A percentile compares a stretch with the other conserved stretches of the same genome.
phyloP scores from a whole-genome alignment of 1,140 invertebrate species.

The Apolygus lucorum region DNA sequence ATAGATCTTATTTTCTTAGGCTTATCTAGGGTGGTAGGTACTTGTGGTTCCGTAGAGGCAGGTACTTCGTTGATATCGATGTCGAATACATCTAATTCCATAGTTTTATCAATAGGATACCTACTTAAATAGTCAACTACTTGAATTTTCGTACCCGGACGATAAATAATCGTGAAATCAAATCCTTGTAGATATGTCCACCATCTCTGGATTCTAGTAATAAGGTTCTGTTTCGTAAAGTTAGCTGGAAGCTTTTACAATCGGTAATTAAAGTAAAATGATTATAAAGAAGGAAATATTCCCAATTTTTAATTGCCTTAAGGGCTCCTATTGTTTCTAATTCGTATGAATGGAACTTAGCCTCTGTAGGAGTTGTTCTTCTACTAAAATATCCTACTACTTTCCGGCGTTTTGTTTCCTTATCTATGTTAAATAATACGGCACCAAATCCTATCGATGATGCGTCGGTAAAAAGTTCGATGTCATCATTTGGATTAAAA shows the following conservation, averaged over 20 bases:
- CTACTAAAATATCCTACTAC: constrained; percentile 29
- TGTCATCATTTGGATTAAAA: constrained; percentile 33
- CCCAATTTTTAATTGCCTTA: not conserved
- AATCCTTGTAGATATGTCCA: not conserved
- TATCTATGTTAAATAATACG: not conserved
- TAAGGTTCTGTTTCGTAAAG: not conserved
- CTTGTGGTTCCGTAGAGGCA: too few relatives aligned
- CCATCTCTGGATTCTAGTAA: too few relatives aligned
- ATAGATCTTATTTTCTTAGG: too few relatives aligned
- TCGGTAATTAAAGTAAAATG: not conserved
- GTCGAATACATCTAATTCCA: too few relatives aligned
- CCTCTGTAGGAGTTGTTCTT: not conserved
- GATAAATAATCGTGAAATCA: not conserved
- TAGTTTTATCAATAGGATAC: too few relatives aligned
- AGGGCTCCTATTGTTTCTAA: not conserved
- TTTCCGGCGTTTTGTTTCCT: constrained; percentile 27
- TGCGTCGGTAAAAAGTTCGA: not conserved
- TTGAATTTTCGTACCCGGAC: not conserved
- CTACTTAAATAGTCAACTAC: not conserved
- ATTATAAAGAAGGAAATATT: too few relatives aligned
- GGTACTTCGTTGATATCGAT: too few relatives aligned
- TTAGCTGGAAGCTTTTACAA: not conserved
- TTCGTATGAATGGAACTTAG: not conserved
- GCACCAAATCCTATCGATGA: not conserved
- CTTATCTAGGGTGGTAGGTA: too few relatives aligned